Evolutionary conservation across 2,888 invertebrate genomes (phyloP).

Genomic region (Sphecodes monilicornis): DNA sequence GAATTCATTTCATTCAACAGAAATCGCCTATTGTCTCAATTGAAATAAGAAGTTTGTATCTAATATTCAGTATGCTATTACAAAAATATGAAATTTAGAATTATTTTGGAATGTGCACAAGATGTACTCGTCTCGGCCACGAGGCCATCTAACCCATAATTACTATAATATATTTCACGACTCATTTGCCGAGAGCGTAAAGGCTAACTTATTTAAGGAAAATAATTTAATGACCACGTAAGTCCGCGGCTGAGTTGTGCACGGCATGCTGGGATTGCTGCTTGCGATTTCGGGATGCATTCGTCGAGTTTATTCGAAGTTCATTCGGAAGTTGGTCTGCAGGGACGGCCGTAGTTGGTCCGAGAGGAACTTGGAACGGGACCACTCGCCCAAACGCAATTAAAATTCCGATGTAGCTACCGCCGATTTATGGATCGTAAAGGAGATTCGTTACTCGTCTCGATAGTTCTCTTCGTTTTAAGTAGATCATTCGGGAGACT

Average conservation of each 20-base stretch:
- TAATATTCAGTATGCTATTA: too few relatives aligned
- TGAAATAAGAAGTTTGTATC: too few relatives aligned
- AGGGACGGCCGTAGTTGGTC: constrained; percentile 15
- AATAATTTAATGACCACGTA: neutral
- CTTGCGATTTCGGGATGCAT: neutral
- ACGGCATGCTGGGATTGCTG: constrained; percentile 4
- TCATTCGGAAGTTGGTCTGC: constrained; percentile 31
- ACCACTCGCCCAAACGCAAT: constrained; percentile 73
- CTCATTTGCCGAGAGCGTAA: neutral
- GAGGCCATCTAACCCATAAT: too few relatives aligned
- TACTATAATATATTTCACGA: neutral
- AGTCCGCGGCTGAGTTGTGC: neutral
- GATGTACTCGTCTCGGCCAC: too few relatives aligned
- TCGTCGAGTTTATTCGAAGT: constrained; percentile 19
- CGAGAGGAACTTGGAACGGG: constrained; percentile 51
- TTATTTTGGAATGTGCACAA: neutral
- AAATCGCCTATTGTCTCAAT: too few relatives aligned
- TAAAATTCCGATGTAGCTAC: constrained; percentile 69
- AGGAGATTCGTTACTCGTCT: constrained; percentile 63
- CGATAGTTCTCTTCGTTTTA: constrained; percentile 64
- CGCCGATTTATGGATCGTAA: constrained; percentile 68
- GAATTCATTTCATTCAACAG: too few relatives aligned
- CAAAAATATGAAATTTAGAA: neutral
- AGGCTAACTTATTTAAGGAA: neutral
- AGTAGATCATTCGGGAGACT: constrained; percentile 50